Evolutionary conservation across 2,113 vertebrate genomes (phyloP).

Genomic region (Pristiophorus japonicus): DNA sequence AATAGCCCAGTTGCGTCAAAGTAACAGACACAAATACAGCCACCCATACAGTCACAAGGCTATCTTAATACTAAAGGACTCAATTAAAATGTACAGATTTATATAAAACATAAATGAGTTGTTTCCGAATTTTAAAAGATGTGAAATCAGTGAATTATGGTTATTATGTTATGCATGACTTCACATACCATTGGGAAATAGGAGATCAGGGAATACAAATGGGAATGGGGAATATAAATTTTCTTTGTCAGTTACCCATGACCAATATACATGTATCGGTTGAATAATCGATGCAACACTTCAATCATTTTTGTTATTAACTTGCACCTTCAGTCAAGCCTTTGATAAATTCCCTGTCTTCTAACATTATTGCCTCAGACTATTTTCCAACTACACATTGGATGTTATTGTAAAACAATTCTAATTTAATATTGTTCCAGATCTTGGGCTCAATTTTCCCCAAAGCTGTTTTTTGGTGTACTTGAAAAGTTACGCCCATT

Average conservation of each 20-base stretch:
- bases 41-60: neutral
- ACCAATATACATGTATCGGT: slow-evolving; percentile 3
- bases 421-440: slow-evolving; percentile 2
- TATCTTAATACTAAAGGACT: neutral
- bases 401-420: neutral
- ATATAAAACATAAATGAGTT: neutral
- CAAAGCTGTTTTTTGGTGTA: too few species aligned
- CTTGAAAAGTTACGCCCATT: too few species aligned
- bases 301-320: slow-evolving; percentile 21
- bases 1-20: neutral
- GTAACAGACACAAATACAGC: neutral
- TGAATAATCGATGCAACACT: neutral
- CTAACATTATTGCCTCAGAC: neutral
- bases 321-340: slow-evolving; percentile 2
- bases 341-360: neutral
- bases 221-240: neutral
- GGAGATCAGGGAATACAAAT: slow-evolving; percentile 18
- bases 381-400: neutral
- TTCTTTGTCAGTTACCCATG: slow-evolving; percentile 23
- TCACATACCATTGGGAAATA: neutral
- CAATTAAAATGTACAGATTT: slow-evolving; percentile 1
- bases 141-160: neutral
- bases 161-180: neutral
- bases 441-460: too few species aligned
- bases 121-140: neutral